Conservation (phyloP, 2,888 invertebrate species). For the Oegoconia quadripuncta region DNA sequence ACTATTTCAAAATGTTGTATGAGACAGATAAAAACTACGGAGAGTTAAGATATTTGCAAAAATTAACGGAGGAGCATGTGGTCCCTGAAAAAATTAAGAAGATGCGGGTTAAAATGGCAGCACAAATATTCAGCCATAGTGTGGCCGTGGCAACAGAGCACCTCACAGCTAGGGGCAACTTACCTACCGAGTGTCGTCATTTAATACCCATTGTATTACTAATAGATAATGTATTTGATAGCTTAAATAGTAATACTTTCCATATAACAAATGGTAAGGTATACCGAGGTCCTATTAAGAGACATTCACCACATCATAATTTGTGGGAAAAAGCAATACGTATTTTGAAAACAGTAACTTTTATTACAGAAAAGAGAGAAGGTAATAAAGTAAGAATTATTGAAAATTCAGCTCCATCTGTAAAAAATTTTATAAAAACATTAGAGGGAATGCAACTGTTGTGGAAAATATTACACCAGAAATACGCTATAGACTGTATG, state of each 20-base stretch:
- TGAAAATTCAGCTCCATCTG: constrained; percentile 26
- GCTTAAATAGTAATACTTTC: constrained; percentile 14
- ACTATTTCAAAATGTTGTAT: constrained; percentile 24
- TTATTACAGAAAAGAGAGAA: constrained; percentile 7
- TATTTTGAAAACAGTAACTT: too few relatives aligned
- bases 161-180: constrained; percentile 15
- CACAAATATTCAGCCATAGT: constrained; percentile 32
- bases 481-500: too few relatives aligned
- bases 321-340: constrained; percentile 18
- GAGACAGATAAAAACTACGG: constrained; percentile 23
- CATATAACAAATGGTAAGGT: constrained; percentile 18
- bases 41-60: constrained; percentile 20
- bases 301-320: constrained; percentile 14
- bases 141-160: constrained; percentile 26
- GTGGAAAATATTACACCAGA: too few relatives aligned
- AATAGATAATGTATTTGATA: constrained; percentile 20
- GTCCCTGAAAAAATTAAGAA: too few relatives aligned
- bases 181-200: constrained; percentile 17
- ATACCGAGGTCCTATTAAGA: constrained; percentile 15
- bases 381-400: constrained; percentile 15
- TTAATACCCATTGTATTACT: constrained; percentile 11
- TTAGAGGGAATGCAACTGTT: too few relatives aligned
- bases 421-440: constrained; percentile 30
- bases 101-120: too few relatives aligned
- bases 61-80: constrained; percentile 30